Conservation (phyloP, 2,888 invertebrate species). For the Antheraea yamamai region DNA sequence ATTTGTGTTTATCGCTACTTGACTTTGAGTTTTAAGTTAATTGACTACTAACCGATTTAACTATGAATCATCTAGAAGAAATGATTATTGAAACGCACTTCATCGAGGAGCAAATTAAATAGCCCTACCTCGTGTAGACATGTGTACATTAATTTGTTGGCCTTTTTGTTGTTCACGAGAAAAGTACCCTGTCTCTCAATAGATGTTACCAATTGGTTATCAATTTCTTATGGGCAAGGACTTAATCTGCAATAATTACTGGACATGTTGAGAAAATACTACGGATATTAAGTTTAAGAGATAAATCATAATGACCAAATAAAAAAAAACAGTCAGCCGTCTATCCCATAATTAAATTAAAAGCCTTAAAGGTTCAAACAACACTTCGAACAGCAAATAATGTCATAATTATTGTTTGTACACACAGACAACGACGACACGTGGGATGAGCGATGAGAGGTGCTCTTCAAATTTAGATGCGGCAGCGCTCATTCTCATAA, state of each 20-base stretch:
- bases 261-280: neutral
- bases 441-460: conserved; percentile 54
- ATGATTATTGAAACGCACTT: conserved; percentile 30
- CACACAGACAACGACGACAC: conserved; percentile 34
- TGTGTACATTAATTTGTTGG: neutral
- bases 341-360: neutral
- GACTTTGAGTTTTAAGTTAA: conserved; percentile 51
- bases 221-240: too few species aligned
- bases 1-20: conserved; percentile 69
- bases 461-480: conserved; percentile 47
- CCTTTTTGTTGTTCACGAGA: neutral
- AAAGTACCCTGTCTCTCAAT: too few species aligned
- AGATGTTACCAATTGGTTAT: too few species aligned
- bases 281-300: neutral
- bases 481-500: conserved; percentile 42
- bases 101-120: conserved; percentile 12
- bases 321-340: neutral
- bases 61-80: conserved; percentile 49
- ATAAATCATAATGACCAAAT: neutral
- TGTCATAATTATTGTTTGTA: conserved; percentile 69
- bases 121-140: neutral
- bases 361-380: conserved; percentile 42
- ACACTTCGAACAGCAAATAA: conserved; percentile 60
- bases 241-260: too few species aligned
- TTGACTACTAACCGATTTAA: conserved; percentile 61